Evolutionary conservation across 2,797 vertebrate genomes (phyloP).

Genomic region (Sebastes iracundus): DNA sequence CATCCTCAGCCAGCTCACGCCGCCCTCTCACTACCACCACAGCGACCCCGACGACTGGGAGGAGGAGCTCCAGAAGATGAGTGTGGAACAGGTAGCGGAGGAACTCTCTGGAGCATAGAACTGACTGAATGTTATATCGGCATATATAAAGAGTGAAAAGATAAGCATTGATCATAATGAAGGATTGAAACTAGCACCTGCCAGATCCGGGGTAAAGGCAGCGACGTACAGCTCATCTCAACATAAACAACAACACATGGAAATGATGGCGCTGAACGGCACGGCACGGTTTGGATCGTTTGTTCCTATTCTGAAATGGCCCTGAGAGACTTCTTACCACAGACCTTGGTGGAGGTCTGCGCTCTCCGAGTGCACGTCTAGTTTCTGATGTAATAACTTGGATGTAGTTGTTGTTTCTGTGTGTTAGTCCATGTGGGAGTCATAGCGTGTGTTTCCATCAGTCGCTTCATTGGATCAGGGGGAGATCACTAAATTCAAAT

Average conservation of each 20-base stretch:
- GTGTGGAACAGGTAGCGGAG: conserved; percentile 85
- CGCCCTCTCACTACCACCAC: conserved; percentile 91
- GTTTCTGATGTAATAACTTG: not conserved
- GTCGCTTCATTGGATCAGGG: not conserved
- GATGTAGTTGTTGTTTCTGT: not conserved
- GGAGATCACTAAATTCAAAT: not conserved
- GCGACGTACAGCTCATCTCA: too few species aligned
- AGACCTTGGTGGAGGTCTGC: too few species aligned
- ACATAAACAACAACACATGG: too few species aligned
- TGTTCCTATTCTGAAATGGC: too few species aligned
- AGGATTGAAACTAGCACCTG: not conserved
- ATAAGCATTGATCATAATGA: not conserved
- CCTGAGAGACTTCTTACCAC: too few species aligned
- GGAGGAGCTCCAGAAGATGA: conserved; percentile 93
- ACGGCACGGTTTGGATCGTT: too few species aligned
- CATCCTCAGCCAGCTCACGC: conserved; percentile 91
- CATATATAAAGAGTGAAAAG: not conserved
- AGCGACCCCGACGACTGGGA: conserved; percentile 91
- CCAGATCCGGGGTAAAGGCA: too few species aligned
- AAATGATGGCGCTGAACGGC: too few species aligned
- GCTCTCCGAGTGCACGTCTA: too few species aligned
- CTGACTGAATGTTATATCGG: not conserved
- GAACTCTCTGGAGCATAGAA: not conserved
- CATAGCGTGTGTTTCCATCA: not conserved
- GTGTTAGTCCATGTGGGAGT: not conserved